Conservation (phyloP, 2,797 vertebrate species). For the Tragopan temminckii region DNA sequence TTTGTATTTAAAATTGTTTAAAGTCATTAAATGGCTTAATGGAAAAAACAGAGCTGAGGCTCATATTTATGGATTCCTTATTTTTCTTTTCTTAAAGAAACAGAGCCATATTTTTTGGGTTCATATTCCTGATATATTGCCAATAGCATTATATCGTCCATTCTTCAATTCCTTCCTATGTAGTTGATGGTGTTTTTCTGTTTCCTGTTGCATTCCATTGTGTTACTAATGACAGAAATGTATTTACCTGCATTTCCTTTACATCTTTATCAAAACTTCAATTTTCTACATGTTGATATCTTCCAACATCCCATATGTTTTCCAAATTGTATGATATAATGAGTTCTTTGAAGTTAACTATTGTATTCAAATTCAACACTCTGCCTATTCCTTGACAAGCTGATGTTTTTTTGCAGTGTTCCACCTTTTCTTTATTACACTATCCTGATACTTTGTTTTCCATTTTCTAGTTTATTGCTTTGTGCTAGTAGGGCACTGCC, state of each 20-base stretch:
- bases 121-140: not conserved
- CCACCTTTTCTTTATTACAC: too few relatives aligned
- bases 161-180: not conserved
- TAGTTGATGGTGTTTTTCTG: not conserved
- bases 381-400: not conserved
- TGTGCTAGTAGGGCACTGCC: accelerated
- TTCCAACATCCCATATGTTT: not conserved
- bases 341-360: not conserved
- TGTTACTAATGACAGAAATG: not conserved
- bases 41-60: not conserved
- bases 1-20: not conserved
- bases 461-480: not conserved
- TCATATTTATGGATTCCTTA: not conserved
- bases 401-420: not conserved
- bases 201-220: not conserved
- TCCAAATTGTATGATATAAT: not conserved
- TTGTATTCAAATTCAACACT: not conserved
- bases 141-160: not conserved
- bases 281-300: accelerated
- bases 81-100: not conserved
- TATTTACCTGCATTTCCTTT: not conserved
- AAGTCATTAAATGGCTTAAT: not conserved
- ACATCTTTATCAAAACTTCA: not conserved
- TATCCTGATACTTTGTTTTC: not conserved
- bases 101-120: not conserved